These are phyloP conservation scores for Axis porcinus DNA, from an alignment of 2,113 vertebrate genomes.

Conservation along the genomic window DNA sequence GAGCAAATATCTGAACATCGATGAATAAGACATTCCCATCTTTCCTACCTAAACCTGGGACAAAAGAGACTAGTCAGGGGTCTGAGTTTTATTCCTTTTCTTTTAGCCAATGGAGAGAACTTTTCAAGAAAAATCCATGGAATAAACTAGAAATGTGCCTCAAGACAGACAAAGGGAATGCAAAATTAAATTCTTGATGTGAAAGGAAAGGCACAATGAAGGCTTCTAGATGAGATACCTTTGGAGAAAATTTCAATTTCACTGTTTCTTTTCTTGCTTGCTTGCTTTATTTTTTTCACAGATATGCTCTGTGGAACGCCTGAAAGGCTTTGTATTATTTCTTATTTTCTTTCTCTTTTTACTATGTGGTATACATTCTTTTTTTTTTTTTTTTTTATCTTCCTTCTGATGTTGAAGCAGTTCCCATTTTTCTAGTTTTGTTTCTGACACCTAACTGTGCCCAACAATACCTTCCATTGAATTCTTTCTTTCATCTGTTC, in stretches of 20 bases:
- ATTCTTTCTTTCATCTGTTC: slow-evolving; percentile 80
- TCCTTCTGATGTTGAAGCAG: slow-evolving; percentile 77
- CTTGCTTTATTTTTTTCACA: slow-evolving; percentile 73
- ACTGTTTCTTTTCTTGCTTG: slow-evolving; percentile 74
- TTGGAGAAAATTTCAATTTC: slow-evolving; percentile 83
- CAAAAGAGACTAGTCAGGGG: slow-evolving; percentile 38
- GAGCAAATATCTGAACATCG: background rate
- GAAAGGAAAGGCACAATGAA: slow-evolving; percentile 81
- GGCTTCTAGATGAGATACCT: slow-evolving; percentile 78
- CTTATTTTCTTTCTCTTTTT: slow-evolving; percentile 81
- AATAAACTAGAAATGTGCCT: slow-evolving; percentile 71
- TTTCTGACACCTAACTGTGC: slow-evolving; percentile 82
- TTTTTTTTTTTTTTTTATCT: slow-evolving; percentile 72
- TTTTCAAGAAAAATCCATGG: slow-evolving; percentile 57
- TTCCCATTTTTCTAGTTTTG: slow-evolving; percentile 81
- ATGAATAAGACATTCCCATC: slow-evolving; percentile 3
- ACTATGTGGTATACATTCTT: slow-evolving; percentile 71
- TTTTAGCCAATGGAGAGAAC: slow-evolving; percentile 45
- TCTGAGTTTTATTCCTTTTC: slow-evolving; percentile 57
- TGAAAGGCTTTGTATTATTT: slow-evolving; percentile 83
- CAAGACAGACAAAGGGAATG: slow-evolving; percentile 80
- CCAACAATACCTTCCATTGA: slow-evolving; percentile 80
- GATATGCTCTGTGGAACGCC: slow-evolving; percentile 67
- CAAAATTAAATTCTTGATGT: slow-evolving; percentile 84
- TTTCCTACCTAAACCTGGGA: slow-evolving; percentile 61